Base-by-base conservation (phyloP, 2,797 vertebrate genomes). In the Sternotherus odoratus region DNA sequence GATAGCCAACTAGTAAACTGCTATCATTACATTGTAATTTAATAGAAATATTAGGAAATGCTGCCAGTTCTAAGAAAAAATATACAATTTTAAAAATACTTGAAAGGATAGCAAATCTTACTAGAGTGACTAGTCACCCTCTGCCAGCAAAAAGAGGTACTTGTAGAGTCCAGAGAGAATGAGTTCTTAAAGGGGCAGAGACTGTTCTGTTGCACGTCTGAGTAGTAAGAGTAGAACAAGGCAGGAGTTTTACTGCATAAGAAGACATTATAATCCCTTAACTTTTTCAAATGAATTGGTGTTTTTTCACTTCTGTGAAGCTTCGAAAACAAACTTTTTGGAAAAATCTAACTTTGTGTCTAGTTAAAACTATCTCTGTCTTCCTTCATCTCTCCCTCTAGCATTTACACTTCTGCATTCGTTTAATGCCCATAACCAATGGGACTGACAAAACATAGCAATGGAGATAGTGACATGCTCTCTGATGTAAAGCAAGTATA, bases 41-140 rank as follows among this genome's bases (percentile, higher is more conserved):
- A 79, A 77, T 85, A n/a, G 82, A 87, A 89, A 86, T 30, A 26
- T 24, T 81, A 26, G 63, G 48, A 92, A 92, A 77, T 81, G 79
- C 87, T 92, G 63, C 82, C 69, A 43, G 79, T 46, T 72, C 84
- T 54, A 46, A 72, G 80, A 87, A 79, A 87, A 87, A 84, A n/a
- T 50, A 85, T 12, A 28, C 5, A 81, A 19, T 77, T 33, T 49
- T 54, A 54, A 19, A 48, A 72, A 89, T 63, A 36, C 78, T 46
- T 63, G 50, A 28, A 4, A 46, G 87, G 66, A 12, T 30, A 85
- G 74, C 78, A 90, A 48, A 74, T 69, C 50, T 86, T 69, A 60
- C 15, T 77, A 79, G 63, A 83, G 80, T 43, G 23, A 36, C 33
- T 66, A 77, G 11, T 79, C 46, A 46, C 79, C 75, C 80, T 88